Percentiles rank a stretch among this genome's conserved stretches.
Conservation (phyloP, 2,888 invertebrate genomes). For the Parascotia fuliginaria region DNA sequence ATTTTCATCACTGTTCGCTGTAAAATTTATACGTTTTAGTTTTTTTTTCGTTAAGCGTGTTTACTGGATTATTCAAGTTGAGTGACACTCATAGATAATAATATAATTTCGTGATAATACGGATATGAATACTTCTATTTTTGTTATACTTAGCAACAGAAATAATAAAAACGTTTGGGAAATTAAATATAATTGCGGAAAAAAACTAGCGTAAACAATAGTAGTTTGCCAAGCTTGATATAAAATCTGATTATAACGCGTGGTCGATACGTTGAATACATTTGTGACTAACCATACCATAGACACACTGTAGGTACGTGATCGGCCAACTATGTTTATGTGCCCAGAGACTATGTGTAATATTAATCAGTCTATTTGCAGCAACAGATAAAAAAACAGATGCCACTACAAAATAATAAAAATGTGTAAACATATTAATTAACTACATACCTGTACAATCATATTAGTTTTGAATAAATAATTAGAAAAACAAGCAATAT, state of each 20-base stretch:
- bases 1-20: slow-evolving; percentile 24
- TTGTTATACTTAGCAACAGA: background rate
- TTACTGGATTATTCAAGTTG: slow-evolving; percentile 1
- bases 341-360: slow-evolving; percentile 6
- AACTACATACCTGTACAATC: background rate
- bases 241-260: slow-evolving; percentile 6
- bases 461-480: too few relatives aligned
- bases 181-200: background rate
- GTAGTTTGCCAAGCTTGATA: slow-evolving; percentile 1
- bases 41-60: slow-evolving; percentile 26
- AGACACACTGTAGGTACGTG: slow-evolving; percentile 13
- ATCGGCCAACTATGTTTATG: slow-evolving; percentile 5
- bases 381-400: background rate
- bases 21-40: slow-evolving; percentile 2
- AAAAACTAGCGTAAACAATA: slow-evolving; percentile 2
- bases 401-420: too few relatives aligned
- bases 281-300: slow-evolving; percentile 14
- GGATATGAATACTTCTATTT: background rate
- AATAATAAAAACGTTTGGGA: background rate
- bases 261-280: slow-evolving; percentile 5
- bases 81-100: background rate
- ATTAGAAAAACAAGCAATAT: too few relatives aligned
- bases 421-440: background rate
- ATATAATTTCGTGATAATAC: too few relatives aligned
- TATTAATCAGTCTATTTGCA: background rate